Evolutionary conservation across 2,113 vertebrate species (phyloP).

Genomic region (Mobula birostris): DNA sequence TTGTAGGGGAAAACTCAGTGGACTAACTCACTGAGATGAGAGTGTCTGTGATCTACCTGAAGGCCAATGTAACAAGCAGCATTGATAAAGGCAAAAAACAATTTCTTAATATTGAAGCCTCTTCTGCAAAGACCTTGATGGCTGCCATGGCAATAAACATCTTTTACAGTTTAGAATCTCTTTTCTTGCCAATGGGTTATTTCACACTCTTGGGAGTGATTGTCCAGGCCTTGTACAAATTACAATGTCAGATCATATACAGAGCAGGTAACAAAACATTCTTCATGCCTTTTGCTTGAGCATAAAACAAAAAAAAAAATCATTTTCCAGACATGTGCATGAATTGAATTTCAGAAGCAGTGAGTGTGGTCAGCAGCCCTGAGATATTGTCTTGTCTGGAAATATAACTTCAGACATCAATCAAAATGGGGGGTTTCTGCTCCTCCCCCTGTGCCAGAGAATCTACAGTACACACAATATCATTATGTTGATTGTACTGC

Average conservation of each 20-base stretch:
- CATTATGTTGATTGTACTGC: not conserved
- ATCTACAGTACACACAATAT: not conserved
- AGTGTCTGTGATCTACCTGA: not conserved
- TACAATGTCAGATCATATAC: not conserved
- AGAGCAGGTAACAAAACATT: not conserved
- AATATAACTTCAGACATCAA: not conserved
- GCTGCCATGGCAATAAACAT: not conserved
- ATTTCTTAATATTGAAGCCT: no score
- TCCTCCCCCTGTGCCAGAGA: not conserved
- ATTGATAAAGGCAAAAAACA: not conserved
- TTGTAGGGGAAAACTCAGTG: not conserved
- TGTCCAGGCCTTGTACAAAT: not conserved
- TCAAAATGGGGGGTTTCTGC: not conserved
- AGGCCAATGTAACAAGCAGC: not conserved
- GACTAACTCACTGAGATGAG: not conserved
- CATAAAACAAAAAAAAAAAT: not conserved
- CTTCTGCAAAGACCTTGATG: not conserved
- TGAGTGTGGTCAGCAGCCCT: not conserved
- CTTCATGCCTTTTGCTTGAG: not conserved
- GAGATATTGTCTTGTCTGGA: not conserved
- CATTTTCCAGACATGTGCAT: not conserved
- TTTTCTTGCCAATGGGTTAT: not conserved
- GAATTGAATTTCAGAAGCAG: not conserved
- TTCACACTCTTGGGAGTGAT: not conserved
- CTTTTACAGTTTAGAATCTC: not conserved